These are phyloP conservation scores for Argyrosomus japonicus DNA, from an alignment of 2,113 vertebrate genomes.

Conservation along the genomic window DNA sequence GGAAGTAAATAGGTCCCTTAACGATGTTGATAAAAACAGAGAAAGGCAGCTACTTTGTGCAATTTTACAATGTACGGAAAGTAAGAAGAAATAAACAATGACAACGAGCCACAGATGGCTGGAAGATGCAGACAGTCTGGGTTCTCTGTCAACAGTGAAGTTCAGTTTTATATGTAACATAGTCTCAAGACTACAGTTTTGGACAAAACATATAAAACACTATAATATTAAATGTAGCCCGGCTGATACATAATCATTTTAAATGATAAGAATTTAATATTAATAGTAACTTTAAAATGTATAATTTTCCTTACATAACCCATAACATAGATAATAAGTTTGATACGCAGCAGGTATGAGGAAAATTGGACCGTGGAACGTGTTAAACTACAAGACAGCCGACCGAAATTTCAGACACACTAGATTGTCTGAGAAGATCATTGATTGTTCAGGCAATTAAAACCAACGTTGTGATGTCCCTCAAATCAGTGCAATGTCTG, in stretches of 20 bases:
- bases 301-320: background rate
- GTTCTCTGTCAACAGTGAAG: background rate
- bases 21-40: background rate
- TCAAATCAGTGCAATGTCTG: background rate
- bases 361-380: background rate
- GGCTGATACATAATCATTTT: background rate
- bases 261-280: background rate
- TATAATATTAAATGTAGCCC: background rate
- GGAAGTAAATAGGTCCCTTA: background rate
- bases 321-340: background rate
- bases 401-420: background rate
- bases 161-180: background rate
- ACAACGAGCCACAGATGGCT: background rate
- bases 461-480: background rate
- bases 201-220: background rate
- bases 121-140: background rate
- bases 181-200: background rate
- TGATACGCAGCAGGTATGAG: background rate
- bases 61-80: background rate
- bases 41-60: background rate
- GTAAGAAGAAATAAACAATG: background rate
- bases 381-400: background rate
- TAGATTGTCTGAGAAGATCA: background rate
- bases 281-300: too few species aligned
- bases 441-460: background rate